These are phyloP conservation scores for Heterodera filipjevi DNA, from an alignment of 2,888 invertebrate species.

Conservation along the genomic window DNA sequence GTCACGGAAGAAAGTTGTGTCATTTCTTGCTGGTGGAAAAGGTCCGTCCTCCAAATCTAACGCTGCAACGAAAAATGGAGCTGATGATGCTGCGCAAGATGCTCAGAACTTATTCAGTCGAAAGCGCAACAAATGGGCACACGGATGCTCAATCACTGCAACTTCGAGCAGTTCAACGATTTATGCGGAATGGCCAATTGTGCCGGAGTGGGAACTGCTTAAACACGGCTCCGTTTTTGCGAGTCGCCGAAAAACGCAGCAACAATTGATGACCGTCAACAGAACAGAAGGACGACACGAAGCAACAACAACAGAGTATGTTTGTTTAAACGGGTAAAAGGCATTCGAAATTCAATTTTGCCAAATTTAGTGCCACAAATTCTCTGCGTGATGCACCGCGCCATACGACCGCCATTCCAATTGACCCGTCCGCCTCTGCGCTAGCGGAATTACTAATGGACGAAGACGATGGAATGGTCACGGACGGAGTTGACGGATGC, in stretches of 20 bases:
- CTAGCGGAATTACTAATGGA: constrained; percentile 11
- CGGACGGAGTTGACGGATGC: background rate
- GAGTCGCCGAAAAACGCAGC: background rate
- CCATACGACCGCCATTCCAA: background rate
- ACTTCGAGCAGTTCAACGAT: background rate
- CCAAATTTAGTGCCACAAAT: background rate
- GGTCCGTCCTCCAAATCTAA: background rate
- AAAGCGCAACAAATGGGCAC: background rate
- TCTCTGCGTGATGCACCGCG: background rate
- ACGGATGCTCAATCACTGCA: background rate
- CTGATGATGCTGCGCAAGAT: background rate
- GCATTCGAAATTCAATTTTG: too few relatives aligned
- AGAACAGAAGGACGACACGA: background rate
- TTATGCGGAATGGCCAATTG: background rate
- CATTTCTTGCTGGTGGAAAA: background rate
- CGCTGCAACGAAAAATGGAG: background rate
- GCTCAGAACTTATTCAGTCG: background rate
- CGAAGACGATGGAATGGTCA: background rate
- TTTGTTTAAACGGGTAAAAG: too few relatives aligned
- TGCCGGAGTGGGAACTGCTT: constrained; percentile 5
- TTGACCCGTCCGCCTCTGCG: constrained; percentile 3
- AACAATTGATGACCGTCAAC: background rate
- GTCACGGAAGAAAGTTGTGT: background rate
- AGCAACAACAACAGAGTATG: background rate
- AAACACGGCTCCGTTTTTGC: background rate